Base-by-base conservation (phyloP, 2,797 vertebrate genomes). In the Lepilemur septentrionalis region DNA sequence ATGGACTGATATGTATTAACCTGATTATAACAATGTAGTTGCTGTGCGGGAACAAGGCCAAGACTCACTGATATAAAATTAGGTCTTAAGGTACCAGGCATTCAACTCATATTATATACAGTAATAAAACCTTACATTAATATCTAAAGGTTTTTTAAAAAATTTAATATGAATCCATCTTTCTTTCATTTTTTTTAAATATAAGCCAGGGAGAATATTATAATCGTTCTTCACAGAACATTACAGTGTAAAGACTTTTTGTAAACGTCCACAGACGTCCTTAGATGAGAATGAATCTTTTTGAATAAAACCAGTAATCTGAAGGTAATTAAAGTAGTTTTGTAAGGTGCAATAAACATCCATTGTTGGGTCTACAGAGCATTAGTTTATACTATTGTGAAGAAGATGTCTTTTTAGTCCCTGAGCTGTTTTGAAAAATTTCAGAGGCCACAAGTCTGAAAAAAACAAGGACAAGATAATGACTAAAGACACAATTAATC, bases 391-490 rank as follows among this genome's bases (percentile, higher is more conserved):
- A 98, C 97, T 98, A 84, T 97, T 97, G 97, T 97, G 98, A 95
- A 96, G 97, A 98, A 97, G 96, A 97, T 97, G 97, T 96, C 98
- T 98, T 98, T 98, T 98, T 96, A 98, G 95, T 89, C 96, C 97
- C 83, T 67, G 94, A 93, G 93, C 93, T 97, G 95, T 97, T 98
- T 97, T 97, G 98, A 97, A 96, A 98, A 97, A 95, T 98, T 79
- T 98, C 97, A 96, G 98, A 98, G 98, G 93, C 98, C 95, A 57
- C 86, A 92, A 96, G 97, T 97, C 98, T 98, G 97, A 96, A 97
- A 96, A 97, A 95, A 97, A 95, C 98, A 98, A 98, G 98, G 98
- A 98, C 98, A 97, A 97, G 98, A 99, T 98, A 98, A 98, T 97
- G 97, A 93, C 84, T 78, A 72, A 94, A 98, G 98, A 98, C 96